Percentiles rank a stretch among this genome's conserved stretches.
These are phyloP conservation scores for Rhynchotus rufescens DNA, from an alignment of 2,797 vertebrate genomes.

Conservation along the genomic window DNA sequence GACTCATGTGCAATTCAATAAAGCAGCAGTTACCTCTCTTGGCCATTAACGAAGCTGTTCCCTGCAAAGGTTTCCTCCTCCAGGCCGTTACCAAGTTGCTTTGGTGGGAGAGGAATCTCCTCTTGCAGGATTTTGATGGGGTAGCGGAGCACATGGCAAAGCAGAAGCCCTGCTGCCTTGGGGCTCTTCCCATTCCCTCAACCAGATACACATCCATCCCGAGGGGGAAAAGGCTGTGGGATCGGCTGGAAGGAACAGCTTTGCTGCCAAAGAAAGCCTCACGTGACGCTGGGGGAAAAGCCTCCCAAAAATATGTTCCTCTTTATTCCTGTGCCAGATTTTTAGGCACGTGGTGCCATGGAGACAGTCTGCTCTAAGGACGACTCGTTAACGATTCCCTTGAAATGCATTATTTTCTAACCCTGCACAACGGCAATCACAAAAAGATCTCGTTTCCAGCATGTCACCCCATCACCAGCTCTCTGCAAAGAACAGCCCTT, in stretches of 20 bases:
- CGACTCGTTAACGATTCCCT: background rate
- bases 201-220: background rate
- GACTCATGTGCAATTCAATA: background rate
- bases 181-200: background rate
- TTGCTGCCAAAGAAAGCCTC: slow-evolving; percentile 9
- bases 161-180: background rate
- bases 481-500: background rate
- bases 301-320: background rate
- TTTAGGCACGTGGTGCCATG: background rate
- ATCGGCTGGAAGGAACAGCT: background rate
- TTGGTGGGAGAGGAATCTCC: background rate
- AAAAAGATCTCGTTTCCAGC: background rate
- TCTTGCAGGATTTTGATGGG: background rate
- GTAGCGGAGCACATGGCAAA: background rate
- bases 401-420: background rate
- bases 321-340: background rate
- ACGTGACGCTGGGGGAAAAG: background rate
- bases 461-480: background rate
- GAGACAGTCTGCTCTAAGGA: background rate
- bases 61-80: background rate
- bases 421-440: background rate
- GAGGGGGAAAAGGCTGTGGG: background rate
- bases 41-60: background rate
- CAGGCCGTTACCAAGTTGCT: background rate
- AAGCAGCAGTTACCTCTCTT: background rate